phyloP scores from a whole-genome alignment of 2,888 invertebrate species.

The Scaptomyza polygonia region DNA sequence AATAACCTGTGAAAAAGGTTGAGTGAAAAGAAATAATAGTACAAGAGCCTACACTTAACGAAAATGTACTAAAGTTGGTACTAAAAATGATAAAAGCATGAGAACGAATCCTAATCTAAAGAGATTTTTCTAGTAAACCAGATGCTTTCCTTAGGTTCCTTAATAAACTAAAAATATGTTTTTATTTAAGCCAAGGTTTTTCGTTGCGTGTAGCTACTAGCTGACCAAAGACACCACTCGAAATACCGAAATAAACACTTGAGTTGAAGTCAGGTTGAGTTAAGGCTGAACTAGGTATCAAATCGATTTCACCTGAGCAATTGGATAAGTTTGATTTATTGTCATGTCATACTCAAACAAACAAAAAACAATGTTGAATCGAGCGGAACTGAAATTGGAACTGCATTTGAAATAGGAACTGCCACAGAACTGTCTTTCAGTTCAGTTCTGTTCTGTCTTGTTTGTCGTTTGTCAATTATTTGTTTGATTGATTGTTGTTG shows the following conservation, averaged over 20 bases:
- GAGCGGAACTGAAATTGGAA: constrained; percentile 53
- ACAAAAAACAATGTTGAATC: constrained; percentile 16
- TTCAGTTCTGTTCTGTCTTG: constrained; percentile 20
- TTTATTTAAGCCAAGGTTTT: neutral
- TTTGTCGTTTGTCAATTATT: constrained; percentile 35
- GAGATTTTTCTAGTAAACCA: too few species aligned
- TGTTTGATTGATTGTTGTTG: constrained; percentile 8
- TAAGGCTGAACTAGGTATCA: constrained; percentile 58
- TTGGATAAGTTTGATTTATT: constrained; percentile 55
- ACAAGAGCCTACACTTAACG: constrained; percentile 7
- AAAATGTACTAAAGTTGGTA: neutral
- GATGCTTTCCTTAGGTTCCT: too few species aligned
- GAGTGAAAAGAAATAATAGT: constrained; percentile 13
- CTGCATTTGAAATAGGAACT: constrained; percentile 11
- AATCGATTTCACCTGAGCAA: constrained; percentile 58
- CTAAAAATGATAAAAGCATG: neutral
- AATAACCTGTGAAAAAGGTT: constrained; percentile 72
- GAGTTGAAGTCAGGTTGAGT: constrained; percentile 47
- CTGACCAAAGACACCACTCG: constrained; percentile 16
- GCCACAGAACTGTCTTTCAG: constrained; percentile 10
- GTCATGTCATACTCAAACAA: constrained; percentile 56
- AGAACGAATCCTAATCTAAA: too few species aligned
- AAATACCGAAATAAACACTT: constrained; percentile 56
- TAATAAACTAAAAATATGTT: too few species aligned
- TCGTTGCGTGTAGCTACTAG: constrained; percentile 1